Conservation (phyloP, 2,797 vertebrate species). For the Malacoraja senta region DNA sequence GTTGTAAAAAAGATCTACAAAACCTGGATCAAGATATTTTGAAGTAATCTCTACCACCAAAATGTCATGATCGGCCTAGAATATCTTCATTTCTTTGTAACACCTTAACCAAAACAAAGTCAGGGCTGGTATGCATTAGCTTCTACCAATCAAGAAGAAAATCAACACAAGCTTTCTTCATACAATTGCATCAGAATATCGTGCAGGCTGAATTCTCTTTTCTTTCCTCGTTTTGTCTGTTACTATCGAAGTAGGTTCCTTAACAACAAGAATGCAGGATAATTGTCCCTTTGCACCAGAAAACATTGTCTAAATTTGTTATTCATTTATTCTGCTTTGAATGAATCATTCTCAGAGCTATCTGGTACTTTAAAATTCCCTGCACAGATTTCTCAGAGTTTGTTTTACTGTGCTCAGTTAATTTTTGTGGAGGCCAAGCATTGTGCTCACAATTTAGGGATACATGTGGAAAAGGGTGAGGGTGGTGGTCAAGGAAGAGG, state of each 20-base stretch:
- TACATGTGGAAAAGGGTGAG: background rate
- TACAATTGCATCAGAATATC: background rate
- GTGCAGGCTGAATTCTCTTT: background rate
- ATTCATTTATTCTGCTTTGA: conserved; percentile 21
- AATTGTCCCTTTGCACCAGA: conserved; percentile 14
- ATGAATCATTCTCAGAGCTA: conserved; percentile 8
- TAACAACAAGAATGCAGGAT: conserved; percentile 10
- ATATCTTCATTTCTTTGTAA: background rate
- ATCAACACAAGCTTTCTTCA: background rate
- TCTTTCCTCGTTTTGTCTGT: background rate
- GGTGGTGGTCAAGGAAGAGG: background rate
- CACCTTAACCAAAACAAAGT: background rate
- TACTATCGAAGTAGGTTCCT: background rate
- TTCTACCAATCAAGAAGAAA: background rate
- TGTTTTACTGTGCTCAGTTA: background rate
- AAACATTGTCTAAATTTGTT: conserved; percentile 18
- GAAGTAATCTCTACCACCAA: background rate
- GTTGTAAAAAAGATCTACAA: background rate
- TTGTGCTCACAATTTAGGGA: background rate
- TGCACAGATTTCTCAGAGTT: background rate
- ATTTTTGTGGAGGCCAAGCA: background rate
- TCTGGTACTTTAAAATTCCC: conserved; percentile 23
- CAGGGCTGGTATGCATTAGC: background rate
- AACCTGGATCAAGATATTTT: background rate
- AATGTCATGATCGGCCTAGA: background rate